Evolutionary conservation across 2,113 vertebrate genomes (phyloP).

Genomic region (Aphyosemion australe): DNA sequence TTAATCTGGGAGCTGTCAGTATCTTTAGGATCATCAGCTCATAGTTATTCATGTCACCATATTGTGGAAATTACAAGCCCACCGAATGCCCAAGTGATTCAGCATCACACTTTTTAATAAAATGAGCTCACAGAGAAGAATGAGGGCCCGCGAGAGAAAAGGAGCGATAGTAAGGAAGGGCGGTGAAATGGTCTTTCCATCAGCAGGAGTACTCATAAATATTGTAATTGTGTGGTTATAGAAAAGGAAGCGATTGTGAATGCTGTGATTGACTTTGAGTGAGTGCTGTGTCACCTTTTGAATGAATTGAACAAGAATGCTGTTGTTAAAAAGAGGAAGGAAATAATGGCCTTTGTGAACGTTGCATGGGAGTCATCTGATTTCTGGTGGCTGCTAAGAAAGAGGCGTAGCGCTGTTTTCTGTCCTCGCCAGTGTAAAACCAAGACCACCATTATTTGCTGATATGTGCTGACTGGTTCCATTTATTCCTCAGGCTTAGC

Average conservation of each 20-base stretch:
- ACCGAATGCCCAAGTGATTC: conserved; percentile 69
- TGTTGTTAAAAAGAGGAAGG: conserved; percentile 31
- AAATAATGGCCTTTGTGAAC: conserved; percentile 52
- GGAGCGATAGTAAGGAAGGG: conserved; percentile 25
- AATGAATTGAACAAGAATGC: conserved; percentile 62
- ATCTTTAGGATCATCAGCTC: conserved; percentile 60
- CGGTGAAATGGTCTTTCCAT: conserved; percentile 69
- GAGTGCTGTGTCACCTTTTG: conserved; percentile 68
- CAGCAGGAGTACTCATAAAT: conserved; percentile 77
- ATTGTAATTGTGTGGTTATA: conserved; percentile 79
- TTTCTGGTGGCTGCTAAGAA: conserved; percentile 27
- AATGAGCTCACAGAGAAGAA: conserved; percentile 68
- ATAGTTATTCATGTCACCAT: conserved; percentile 72
- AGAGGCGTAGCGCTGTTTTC: conserved; percentile 12
- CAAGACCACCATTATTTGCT: conserved; percentile 12
- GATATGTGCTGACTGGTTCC: conserved; percentile 57
- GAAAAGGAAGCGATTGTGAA: conserved; percentile 58
- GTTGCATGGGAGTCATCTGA: conserved; percentile 50
- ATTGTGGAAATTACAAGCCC: conserved; percentile 71
- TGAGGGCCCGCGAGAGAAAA: conserved; percentile 53
- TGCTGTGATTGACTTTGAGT: conserved; percentile 71
- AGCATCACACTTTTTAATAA: conserved; percentile 72
- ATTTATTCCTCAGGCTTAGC: conserved; percentile 30
- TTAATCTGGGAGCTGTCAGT: conserved; percentile 60
- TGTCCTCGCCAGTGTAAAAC: conserved; percentile 18